These are phyloP conservation scores for Glareola pratincola DNA, from an alignment of 2,113 vertebrate genomes.

Conservation along the genomic window DNA sequence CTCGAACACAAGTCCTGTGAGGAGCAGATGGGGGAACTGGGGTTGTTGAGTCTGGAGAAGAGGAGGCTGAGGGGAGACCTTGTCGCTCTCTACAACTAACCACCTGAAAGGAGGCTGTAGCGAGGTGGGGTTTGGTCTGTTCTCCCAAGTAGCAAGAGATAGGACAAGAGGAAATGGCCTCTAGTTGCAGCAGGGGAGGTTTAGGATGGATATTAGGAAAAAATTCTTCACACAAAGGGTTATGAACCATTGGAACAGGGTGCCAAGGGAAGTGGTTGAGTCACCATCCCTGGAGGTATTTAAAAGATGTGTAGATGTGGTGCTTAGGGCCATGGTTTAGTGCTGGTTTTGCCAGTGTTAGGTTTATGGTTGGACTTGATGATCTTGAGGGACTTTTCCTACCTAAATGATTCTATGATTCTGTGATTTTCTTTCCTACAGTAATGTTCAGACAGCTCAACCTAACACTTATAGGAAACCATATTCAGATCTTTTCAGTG, in stretches of 20 bases:
- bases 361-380: not conserved
- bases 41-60: no score
- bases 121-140: no score
- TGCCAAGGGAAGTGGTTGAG: not conserved
- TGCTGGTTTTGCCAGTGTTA: not conserved
- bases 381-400: not conserved
- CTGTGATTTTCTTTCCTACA: not conserved
- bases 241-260: no score
- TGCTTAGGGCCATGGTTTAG: not conserved
- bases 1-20: no score
- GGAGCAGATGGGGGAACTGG: no score
- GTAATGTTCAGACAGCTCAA: fast-evolving
- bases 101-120: no score
- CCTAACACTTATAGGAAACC: not conserved
- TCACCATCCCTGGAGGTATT: not conserved
- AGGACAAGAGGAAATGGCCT: no score
- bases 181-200: no score
- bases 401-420: not conserved
- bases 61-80: no score
- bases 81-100: no score
- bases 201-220: not conserved
- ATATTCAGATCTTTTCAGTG: not conserved
- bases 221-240: not conserved
- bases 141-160: no score
- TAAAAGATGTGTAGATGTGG: no score